Conservation (phyloP, 2,888 invertebrate genomes). For the Orthosia incerta region DNA sequence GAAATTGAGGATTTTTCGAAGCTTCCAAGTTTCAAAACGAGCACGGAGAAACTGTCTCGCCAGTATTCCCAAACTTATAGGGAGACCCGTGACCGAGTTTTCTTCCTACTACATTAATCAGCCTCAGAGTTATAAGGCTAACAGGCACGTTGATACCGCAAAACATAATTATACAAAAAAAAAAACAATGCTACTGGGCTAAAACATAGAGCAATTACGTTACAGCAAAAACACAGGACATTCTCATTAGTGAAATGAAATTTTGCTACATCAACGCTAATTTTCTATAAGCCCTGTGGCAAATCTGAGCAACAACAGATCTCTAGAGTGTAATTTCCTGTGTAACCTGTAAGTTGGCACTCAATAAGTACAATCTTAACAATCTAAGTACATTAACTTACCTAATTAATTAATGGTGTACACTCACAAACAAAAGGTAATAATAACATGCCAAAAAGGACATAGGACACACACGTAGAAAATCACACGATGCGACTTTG, state of each 20-base stretch:
- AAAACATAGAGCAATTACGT: constrained; percentile 24
- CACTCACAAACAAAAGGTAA: constrained; percentile 65
- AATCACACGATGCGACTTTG: constrained; percentile 92
- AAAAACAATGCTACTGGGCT: constrained; percentile 16
- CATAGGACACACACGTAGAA: constrained; percentile 54
- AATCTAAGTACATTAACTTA: constrained; percentile 75
- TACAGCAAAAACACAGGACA: constrained; percentile 41
- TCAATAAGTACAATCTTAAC: constrained; percentile 78
- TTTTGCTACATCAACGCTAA: constrained; percentile 10
- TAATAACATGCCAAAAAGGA: constrained; percentile 75
- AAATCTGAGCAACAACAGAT: constrained; percentile 32
- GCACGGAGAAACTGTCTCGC: not conserved
- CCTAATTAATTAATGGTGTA: constrained; percentile 62
- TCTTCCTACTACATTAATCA: constrained; percentile 9
- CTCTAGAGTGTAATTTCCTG: constrained; percentile 25
- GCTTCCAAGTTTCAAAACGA: not conserved
- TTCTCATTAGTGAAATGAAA: not conserved
- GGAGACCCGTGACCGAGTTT: not conserved
- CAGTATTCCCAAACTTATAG: not conserved
- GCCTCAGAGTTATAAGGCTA: constrained; percentile 5
- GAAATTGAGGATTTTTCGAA: constrained; percentile 8
- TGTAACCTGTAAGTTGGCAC: constrained; percentile 69
- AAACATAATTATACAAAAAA: constrained; percentile 11
- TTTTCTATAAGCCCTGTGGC: constrained; percentile 36
- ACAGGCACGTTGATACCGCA: constrained; percentile 28